phyloP scores from a whole-genome alignment of 2,888 invertebrate genomes.

The Lumbricus terrestris region DNA sequence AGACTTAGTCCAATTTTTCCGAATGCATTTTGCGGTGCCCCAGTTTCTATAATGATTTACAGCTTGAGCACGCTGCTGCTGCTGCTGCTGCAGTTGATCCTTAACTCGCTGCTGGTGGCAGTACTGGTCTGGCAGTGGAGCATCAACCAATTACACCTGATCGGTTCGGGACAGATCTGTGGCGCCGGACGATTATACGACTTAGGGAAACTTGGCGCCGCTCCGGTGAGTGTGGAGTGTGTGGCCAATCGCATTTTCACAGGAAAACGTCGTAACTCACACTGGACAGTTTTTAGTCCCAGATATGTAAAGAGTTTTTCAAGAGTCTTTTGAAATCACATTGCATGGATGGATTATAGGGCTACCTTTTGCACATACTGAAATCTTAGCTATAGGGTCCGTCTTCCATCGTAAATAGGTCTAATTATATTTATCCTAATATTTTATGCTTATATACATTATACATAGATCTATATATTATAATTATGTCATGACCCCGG shows the following conservation, averaged over 20 bases:
- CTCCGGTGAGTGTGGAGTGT: too few species aligned
- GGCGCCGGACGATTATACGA: not conserved
- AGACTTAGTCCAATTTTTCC: not conserved
- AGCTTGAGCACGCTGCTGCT: not conserved
- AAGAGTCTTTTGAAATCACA: not conserved
- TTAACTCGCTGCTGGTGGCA: not conserved
- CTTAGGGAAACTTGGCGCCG: not conserved
- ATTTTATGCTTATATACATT: too few species aligned
- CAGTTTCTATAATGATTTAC: not conserved
- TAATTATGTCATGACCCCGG: too few species aligned
- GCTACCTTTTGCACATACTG: not conserved
- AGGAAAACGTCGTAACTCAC: not conserved
- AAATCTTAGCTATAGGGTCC: not conserved
- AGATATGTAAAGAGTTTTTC: too few species aligned
- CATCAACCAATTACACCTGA: constrained; percentile 3
- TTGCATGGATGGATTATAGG: too few species aligned
- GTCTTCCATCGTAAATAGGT: too few species aligned
- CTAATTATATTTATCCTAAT: too few species aligned
- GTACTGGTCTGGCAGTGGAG: not conserved
- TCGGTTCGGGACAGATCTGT: not conserved
- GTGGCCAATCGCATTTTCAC: not conserved
- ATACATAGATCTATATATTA: too few species aligned
- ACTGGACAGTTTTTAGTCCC: not conserved
- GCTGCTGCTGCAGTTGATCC: too few species aligned
- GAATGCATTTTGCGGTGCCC: not conserved